A percentile compares a stretch with the other conserved stretches of the same genome.
phyloP scores from a whole-genome alignment of 2,113 vertebrate species.

The Lepisosteus osseus region DNA sequence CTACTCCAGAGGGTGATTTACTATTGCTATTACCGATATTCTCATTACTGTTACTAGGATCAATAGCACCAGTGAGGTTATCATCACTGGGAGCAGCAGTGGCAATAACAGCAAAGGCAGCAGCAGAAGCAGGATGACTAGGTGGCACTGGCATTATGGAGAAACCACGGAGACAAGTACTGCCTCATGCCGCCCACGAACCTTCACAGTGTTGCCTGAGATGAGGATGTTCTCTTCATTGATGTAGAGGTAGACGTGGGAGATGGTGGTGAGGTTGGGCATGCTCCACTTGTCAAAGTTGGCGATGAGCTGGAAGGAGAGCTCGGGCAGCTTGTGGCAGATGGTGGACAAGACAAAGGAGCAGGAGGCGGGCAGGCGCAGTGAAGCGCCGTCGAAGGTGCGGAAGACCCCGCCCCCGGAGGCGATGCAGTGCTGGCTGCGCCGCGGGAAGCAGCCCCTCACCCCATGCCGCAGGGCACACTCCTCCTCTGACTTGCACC shows the following conservation, averaged over 20 bases:
- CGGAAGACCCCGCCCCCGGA: conserved; percentile 90
- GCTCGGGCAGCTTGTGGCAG: conserved; percentile 93
- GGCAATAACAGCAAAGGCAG: too few relatives aligned
- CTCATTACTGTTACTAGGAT: too few relatives aligned
- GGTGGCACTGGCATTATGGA: too few relatives aligned
- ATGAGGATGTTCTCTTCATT: conserved; percentile 98
- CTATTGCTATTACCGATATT: too few relatives aligned
- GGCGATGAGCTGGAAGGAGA: conserved; percentile 97
- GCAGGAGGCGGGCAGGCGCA: conserved; percentile 91
- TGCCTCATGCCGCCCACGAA: conserved; percentile 39
- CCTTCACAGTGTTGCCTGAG: conserved; percentile 89
- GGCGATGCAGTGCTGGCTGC: conserved; percentile 84
- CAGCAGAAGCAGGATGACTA: too few relatives aligned
- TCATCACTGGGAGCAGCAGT: too few relatives aligned
- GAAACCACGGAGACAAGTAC: too few relatives aligned
- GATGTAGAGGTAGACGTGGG: conserved; percentile 93
- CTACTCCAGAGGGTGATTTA: too few relatives aligned
- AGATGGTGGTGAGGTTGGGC: conserved; percentile 93
- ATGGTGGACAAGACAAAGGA: conserved; percentile 96
- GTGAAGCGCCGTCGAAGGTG: conserved; percentile 92
- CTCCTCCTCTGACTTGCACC: conserved; percentile 90
- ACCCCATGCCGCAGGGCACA: conserved; percentile 79
- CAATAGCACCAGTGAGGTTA: too few relatives aligned
- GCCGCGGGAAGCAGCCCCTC: conserved; percentile 84
- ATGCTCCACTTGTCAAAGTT: conserved; percentile 97